phyloP scores from a whole-genome alignment of 2,888 invertebrate species.

The Zygaena filipendulae region DNA sequence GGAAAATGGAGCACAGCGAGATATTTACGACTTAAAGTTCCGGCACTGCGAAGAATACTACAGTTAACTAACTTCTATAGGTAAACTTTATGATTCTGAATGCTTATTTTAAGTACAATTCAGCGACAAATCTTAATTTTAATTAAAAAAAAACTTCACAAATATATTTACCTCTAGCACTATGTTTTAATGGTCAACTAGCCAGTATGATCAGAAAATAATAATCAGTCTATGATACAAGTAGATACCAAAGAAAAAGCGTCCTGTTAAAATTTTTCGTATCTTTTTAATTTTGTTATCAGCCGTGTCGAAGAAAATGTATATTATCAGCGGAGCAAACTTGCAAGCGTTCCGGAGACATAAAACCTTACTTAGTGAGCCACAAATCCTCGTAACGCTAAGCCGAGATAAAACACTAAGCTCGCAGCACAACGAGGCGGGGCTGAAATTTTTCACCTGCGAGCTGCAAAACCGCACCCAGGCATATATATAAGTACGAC shows the following conservation, averaged over 20 bases:
- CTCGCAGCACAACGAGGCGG: constrained; percentile 51
- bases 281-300: too few relatives aligned
- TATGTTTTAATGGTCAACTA: too few relatives aligned
- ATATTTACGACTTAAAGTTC: constrained; percentile 59
- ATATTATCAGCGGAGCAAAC: constrained; percentile 54
- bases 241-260: too few relatives aligned
- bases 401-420: constrained; percentile 67
- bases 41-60: constrained; percentile 36
- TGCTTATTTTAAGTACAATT: too few relatives aligned
- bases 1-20: constrained; percentile 43
- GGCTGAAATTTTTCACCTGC: constrained; percentile 63
- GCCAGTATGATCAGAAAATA: too few relatives aligned
- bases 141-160: too few relatives aligned
- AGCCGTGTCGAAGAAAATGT: constrained; percentile 34
- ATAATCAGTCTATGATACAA: too few relatives aligned
- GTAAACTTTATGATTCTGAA: too few relatives aligned
- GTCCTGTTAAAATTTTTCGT: too few relatives aligned
- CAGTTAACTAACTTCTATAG: too few relatives aligned
- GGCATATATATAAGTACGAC: constrained; percentile 20
- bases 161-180: too few relatives aligned
- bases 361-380: constrained; percentile 67
- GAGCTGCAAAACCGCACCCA: constrained; percentile 28
- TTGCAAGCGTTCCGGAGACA: constrained; percentile 55
- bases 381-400: constrained; percentile 67
- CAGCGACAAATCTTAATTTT: too few relatives aligned